These are phyloP conservation scores for Thryonomys swinderianus DNA, from an alignment of 2,113 vertebrate genomes.

Conservation along the genomic window DNA sequence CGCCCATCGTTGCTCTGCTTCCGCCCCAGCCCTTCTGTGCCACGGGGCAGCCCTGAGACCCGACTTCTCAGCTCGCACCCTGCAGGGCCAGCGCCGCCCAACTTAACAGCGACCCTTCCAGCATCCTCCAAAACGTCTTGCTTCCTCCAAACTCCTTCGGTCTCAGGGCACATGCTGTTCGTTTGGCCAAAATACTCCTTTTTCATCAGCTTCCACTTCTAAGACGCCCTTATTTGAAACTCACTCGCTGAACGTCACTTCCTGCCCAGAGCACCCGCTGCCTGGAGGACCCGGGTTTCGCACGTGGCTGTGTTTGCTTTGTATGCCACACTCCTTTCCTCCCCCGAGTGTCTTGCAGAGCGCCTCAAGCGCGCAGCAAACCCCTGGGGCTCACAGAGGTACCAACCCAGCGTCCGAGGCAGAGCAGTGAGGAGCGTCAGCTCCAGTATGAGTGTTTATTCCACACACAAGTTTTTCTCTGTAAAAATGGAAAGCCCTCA, in stretches of 20 bases:
- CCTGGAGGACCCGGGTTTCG: background rate
- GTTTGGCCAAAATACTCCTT: background rate
- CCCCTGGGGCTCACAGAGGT: background rate
- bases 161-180: background rate
- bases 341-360: background rate
- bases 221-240: background rate
- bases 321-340: background rate
- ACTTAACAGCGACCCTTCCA: too few relatives aligned
- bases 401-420: background rate
- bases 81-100: background rate
- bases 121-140: too few relatives aligned
- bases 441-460: background rate
- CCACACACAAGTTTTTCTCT: background rate
- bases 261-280: background rate
- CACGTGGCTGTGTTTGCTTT: background rate
- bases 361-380: background rate
- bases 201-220: background rate
- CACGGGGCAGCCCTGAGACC: background rate
- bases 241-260: background rate
- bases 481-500: background rate
- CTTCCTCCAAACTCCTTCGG: background rate
- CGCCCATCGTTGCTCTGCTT: background rate
- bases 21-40: background rate
- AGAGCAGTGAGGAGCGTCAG: background rate
- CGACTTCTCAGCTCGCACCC: background rate